A percentile compares a stretch with the other conserved stretches of the same genome.
Evolutionary conservation across 2,113 vertebrate species (phyloP).

Genomic region (Tympanuchus pallidicinctus): DNA sequence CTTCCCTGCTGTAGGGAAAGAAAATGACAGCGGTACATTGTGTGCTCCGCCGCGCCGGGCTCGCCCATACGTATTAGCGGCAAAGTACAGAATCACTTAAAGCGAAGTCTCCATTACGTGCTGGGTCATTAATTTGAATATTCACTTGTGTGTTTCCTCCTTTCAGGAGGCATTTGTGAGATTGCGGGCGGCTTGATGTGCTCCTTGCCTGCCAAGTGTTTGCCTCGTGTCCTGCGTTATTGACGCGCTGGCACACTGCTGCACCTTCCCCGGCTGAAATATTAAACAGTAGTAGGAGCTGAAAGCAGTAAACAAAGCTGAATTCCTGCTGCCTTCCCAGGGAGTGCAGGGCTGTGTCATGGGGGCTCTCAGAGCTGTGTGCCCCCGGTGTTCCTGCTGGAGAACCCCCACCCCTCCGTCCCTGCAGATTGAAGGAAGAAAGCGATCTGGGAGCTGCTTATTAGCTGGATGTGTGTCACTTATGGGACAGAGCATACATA

Average conservation of each 20-base stretch:
- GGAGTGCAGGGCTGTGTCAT: background rate
- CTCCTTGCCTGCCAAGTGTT: conserved; percentile 52
- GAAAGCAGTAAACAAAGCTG: conserved; percentile 26
- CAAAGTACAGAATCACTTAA: conserved; percentile 32
- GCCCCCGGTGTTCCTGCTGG: background rate
- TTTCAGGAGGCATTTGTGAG: conserved; percentile 43
- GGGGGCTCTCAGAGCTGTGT: background rate
- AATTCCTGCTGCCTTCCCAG: background rate
- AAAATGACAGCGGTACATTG: background rate
- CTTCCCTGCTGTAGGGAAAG: background rate
- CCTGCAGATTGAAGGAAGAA: background rate
- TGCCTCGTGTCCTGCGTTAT: conserved; percentile 54
- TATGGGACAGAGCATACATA: background rate
- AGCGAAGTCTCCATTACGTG: conserved; percentile 58
- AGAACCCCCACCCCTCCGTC: too few species aligned
- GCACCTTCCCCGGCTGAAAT: conserved; percentile 64
- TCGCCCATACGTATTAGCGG: background rate
- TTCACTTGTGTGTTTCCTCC: background rate
- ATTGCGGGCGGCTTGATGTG: conserved; percentile 40
- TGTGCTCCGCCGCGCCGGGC: conserved; percentile 6
- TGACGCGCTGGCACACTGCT: conserved; percentile 45
- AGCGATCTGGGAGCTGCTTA: background rate
- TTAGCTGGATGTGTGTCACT: background rate
- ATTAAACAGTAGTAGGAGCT: conserved; percentile 57
- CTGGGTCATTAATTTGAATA: conserved; percentile 58